Percentiles rank a stretch among this genome's conserved stretches.
These are phyloP conservation scores for Drosophila truncata DNA, from an alignment of 1,140 invertebrate genomes.

Conservation along the genomic window DNA sequence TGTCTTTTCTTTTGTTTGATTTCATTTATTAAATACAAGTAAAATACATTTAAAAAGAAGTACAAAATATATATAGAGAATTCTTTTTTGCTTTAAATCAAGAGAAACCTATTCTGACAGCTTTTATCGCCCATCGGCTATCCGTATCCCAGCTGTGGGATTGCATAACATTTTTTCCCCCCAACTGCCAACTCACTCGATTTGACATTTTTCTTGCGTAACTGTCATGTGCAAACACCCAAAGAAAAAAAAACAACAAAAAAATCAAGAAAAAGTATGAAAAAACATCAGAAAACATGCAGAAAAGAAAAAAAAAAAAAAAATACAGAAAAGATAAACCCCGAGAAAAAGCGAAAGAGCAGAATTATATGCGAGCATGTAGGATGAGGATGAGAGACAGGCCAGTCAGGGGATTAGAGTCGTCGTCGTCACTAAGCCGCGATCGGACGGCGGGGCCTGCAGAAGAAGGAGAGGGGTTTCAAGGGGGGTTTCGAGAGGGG, in stretches of 20 bases:
- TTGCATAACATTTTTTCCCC: slow-evolving; percentile 41
- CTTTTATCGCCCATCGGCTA: slow-evolving; percentile 30
- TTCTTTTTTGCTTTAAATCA: no score
- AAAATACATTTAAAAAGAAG: no score
- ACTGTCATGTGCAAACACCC: slow-evolving; percentile 43
- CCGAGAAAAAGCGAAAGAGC: slow-evolving; percentile 35
- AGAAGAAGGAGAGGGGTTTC: neutral
- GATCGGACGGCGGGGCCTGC: slow-evolving; percentile 21
- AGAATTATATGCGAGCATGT: slow-evolving; percentile 10
- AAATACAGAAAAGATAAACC: slow-evolving; percentile 26
- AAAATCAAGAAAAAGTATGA: no score
- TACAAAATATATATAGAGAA: no score
- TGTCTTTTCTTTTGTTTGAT: rapidly evolving
- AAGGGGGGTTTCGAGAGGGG: neutral
- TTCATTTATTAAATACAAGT: neutral
- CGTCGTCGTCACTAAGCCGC: slow-evolving; percentile 51
- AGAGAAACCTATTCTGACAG: no score
- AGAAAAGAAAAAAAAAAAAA: neutral
- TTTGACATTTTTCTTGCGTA: slow-evolving; percentile 54
- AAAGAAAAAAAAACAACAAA: neutral
- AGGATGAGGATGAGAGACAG: slow-evolving; percentile 46
- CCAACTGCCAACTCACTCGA: slow-evolving; percentile 30
- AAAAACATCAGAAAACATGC: slow-evolving; percentile 3
- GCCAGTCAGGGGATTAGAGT: slow-evolving; percentile 56
- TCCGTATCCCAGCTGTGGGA: slow-evolving; percentile 22